Conservation (phyloP, 2,113 vertebrate species). For the Phycodurus eques region DNA sequence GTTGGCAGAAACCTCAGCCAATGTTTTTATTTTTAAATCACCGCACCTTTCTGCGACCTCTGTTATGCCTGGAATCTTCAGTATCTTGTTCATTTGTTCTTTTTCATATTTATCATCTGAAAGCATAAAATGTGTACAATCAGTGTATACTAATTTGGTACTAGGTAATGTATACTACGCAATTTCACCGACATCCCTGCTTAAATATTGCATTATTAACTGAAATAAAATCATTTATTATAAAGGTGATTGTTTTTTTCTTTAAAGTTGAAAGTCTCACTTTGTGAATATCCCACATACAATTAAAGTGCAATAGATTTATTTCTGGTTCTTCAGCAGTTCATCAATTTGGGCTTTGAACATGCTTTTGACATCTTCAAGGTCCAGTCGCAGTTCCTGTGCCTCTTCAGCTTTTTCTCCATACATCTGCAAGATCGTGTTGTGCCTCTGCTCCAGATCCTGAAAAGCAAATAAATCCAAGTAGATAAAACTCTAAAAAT, state of each 20-base stretch:
- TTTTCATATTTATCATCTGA: neutral
- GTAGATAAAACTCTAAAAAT: neutral
- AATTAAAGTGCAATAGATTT: constrained; percentile 18
- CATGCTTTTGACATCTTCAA: constrained; percentile 98
- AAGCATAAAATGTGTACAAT: constrained; percentile 3
- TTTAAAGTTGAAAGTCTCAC: neutral
- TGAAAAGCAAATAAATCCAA: constrained; percentile 48
- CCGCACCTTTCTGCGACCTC: neutral
- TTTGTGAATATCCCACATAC: constrained; percentile 11
- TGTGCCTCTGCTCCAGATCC: constrained; percentile 97
- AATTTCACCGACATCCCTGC: constrained; percentile 10
- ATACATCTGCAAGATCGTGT: constrained; percentile 99
- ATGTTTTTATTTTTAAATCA: neutral
- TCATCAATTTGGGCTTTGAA: constrained; percentile 98
- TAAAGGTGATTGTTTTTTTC: constrained; percentile 10
- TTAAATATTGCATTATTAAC: constrained; percentile 40
- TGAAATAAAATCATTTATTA: constrained; percentile 23
- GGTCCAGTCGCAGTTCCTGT: constrained; percentile 90
- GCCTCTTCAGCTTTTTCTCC: constrained; percentile 98
- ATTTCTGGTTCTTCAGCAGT: constrained; percentile 83
- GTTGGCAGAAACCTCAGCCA: too few species aligned
- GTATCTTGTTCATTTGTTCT: neutral
- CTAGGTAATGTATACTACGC: constrained; percentile 8
- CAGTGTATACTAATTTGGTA: constrained; percentile 16
- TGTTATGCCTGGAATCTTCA: too few species aligned